Evolutionary conservation across 1,140 invertebrate species (phyloP).

Genomic region (Trachymyrmex septentrionalis): DNA sequence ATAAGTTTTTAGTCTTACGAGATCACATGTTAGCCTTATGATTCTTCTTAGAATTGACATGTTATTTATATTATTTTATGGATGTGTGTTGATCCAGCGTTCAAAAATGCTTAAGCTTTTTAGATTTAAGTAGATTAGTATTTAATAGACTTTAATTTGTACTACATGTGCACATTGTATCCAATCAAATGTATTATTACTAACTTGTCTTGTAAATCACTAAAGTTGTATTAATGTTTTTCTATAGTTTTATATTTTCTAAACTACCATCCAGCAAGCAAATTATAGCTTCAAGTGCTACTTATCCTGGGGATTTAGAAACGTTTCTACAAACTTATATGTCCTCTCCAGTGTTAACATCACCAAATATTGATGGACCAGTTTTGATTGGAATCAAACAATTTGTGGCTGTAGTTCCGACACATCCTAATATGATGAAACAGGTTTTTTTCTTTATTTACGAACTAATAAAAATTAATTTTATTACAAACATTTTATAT

Average conservation of each 20-base stretch:
- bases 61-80: neutral
- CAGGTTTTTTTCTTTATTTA: constrained; percentile 86
- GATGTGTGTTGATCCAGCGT: neutral
- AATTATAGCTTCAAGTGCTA: constrained; percentile 97
- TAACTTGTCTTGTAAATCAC: neutral
- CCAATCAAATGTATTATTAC: constrained; percentile 14
- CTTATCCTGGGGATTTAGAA: constrained; percentile 94
- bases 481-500: constrained; percentile 4
- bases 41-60: too few species aligned
- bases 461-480: neutral
- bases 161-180: neutral
- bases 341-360: constrained; percentile 91
- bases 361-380: constrained; percentile 88
- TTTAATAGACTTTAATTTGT: neutral
- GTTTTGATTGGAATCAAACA: constrained; percentile 93
- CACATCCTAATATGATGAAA: constrained; percentile 88
- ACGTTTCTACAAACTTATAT: constrained; percentile 92
- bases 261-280: constrained; percentile 93
- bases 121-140: neutral
- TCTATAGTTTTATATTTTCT: constrained; percentile 91
- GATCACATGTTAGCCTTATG: too few species aligned
- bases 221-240: constrained; percentile 49
- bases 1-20: too few species aligned
- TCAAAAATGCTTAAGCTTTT: neutral
- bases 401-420: constrained; percentile 88